Evolutionary conservation across 30 jellyfish, hydroid and myxozoan genomes (phyloP).

Genomic region (Aurelia coerulea): DNA sequence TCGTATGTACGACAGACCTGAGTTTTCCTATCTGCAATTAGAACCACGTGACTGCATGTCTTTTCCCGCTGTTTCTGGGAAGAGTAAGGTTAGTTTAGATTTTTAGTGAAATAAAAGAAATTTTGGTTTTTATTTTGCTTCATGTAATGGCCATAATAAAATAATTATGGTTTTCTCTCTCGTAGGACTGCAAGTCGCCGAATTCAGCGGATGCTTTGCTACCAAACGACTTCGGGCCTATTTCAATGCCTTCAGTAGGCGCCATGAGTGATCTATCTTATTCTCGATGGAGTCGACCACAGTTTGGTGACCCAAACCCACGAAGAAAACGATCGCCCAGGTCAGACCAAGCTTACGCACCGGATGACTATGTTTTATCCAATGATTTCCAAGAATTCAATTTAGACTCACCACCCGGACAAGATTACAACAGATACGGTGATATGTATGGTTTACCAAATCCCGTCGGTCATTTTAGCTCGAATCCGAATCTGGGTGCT

Average conservation of each 20-base stretch:
- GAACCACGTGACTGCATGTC: no score
- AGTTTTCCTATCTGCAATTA: no score
- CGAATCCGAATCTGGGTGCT: slow-evolving; percentile 76
- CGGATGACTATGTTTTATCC: slow-evolving; percentile 51
- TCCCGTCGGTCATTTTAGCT: slow-evolving; percentile 53
- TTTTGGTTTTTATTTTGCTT: no score
- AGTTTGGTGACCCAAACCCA: slow-evolving; percentile 40
- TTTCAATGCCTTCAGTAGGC: slow-evolving; percentile 63
- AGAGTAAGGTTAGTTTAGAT: no score
- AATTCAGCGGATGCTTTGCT: slow-evolving; percentile 58
- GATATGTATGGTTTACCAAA: slow-evolving; percentile 50
- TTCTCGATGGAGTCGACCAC: slow-evolving; percentile 73
- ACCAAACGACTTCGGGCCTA: slow-evolving; percentile 44
- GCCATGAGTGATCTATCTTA: slow-evolving; percentile 46
- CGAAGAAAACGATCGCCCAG: slow-evolving; percentile 58
- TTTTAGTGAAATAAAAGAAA: no score
- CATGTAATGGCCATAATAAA: no score
- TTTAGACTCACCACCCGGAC: slow-evolving; percentile 73
- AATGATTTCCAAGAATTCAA: slow-evolving; percentile 62
- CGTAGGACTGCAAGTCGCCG: slow-evolving; percentile 67
- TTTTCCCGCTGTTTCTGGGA: no score
- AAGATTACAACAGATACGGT: slow-evolving; percentile 48
- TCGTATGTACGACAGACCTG: no score
- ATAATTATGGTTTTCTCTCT: neutral
- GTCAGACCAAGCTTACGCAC: slow-evolving; percentile 40